Conservation (phyloP, 2,113 vertebrate genomes). For the Spheniscus mendiculus region DNA sequence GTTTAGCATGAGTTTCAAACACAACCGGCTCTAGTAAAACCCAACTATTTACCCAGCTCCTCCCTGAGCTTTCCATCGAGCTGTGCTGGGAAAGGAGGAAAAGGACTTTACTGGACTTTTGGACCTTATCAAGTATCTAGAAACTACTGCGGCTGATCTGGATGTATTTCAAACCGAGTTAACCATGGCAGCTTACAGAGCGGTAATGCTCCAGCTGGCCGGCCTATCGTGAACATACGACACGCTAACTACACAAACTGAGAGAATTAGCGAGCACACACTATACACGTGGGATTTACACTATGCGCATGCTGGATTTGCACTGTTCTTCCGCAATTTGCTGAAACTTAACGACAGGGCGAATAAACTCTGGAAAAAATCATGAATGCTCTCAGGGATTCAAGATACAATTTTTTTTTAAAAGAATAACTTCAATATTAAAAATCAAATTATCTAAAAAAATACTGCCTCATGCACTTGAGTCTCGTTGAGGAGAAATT, state of each 20-base stretch:
- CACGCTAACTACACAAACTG: neutral
- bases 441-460: neutral
- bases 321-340: accelerated
- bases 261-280: neutral
- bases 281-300: neutral
- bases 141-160: accelerated
- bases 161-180: neutral
- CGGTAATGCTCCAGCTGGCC: neutral
- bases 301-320: neutral
- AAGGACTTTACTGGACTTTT: neutral
- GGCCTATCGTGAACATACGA: neutral
- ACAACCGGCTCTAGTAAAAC: neutral
- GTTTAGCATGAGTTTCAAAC: neutral
- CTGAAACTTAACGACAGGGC: neutral
- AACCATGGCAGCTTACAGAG: neutral
- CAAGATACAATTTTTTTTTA: neutral
- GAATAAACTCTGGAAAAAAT: neutral
- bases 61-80: neutral
- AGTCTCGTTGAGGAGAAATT: neutral
- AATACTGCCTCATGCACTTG: neutral
- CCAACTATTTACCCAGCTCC: neutral
- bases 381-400: accelerated
- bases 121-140: neutral
- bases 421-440: neutral
- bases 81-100: neutral